phyloP scores from a whole-genome alignment of 2,797 vertebrate genomes.

The Neosilurus hyrtlii region DNA sequence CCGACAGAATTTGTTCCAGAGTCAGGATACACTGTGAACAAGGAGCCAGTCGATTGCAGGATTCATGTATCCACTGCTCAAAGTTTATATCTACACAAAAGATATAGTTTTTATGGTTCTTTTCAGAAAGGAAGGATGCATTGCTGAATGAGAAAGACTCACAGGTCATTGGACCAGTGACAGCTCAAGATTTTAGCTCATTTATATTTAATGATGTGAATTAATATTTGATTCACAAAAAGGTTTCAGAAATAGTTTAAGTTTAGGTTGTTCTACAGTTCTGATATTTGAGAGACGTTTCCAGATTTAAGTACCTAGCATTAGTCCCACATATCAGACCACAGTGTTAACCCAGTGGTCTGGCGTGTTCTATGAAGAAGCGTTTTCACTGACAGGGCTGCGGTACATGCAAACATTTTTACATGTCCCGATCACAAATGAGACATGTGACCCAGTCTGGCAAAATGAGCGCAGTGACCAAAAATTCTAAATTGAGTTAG shows the following conservation, averaged over 20 bases:
- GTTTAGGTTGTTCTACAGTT: not conserved
- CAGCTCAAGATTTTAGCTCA: not conserved
- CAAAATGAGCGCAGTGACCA: too few species aligned
- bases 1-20: too few species aligned
- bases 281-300: not conserved
- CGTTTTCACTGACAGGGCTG: not conserved
- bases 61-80: not conserved
- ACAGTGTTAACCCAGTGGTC: not conserved
- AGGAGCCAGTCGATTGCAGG: too few species aligned
- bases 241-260: not conserved
- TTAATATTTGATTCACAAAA: not conserved
- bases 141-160: not conserved
- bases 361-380: not conserved
- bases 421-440: not conserved
- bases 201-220: not conserved
- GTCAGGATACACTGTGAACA: too few species aligned
- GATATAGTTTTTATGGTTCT: not conserved
- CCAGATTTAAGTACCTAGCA: not conserved
- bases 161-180: not conserved
- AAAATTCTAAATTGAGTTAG: too few species aligned
- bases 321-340: not conserved
- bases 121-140: too few species aligned
- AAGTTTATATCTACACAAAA: not conserved
- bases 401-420: not conserved
- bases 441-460: too few species aligned